Evolutionary conservation across 2,888 invertebrate species (phyloP), one percentile per base, ranked within the genome.

Genomic region (Euphydryas editha): DNA sequence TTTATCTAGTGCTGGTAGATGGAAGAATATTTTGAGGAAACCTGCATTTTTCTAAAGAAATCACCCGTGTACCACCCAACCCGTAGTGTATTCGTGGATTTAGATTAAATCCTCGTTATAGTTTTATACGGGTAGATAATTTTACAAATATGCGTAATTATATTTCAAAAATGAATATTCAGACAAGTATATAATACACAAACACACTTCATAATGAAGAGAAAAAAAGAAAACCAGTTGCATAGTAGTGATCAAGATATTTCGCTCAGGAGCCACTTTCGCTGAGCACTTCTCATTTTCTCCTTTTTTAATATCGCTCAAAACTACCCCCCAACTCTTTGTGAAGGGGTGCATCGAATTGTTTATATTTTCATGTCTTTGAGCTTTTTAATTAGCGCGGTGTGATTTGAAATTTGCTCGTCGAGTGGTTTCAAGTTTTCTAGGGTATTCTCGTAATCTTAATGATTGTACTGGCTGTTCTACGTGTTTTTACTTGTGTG

Each of bases 341-440:
- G 62, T 62, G 59, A 67, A 62, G 64, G 67, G 62, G 65, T 64
- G 64, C 59, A 62, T 56, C 49, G 67, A 65, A 70, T 67, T 67
- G 67, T 67, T 67, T 67, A 67, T 70, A 67, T 65, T 67, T 67
- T 65, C 67, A 70, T 67, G 67, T 70, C 70, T 65, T 68, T 63
- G 69, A 70, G 70, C 70, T 72, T 73, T 76, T 69, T 73, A 75
- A 75, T 75, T 75, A 71, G 62, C 71, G 71, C 67, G 71, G 69
- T 69, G 73, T 71, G 70, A 72, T 71, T 72, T 73, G 56, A 69
- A 65, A 59, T 70, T 57, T 56, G 65, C 51, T 44, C 37, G 62
- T 30, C 51, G 58, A 69, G 67, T 60, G 60, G 36, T 69, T 62
- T 63, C 49, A 47, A 57, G 59, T 51, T 64, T 66, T 65, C 42